These are phyloP conservation scores for Brachirus orientalis DNA, from an alignment of 2,113 vertebrate species.

Conservation along the genomic window DNA sequence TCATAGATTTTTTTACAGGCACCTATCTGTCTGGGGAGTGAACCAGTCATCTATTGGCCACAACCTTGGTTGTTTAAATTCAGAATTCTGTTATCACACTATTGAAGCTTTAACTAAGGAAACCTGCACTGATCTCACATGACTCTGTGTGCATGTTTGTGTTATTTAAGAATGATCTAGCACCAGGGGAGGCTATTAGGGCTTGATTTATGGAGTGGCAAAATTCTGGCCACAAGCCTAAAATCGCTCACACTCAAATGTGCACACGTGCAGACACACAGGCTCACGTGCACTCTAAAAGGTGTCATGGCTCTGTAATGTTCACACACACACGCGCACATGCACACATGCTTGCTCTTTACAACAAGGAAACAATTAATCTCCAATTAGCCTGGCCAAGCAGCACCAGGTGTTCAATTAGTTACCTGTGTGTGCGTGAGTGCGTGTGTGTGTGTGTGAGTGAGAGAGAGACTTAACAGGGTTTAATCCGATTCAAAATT, in stretches of 20 bases:
- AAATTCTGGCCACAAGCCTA: constrained; percentile 18
- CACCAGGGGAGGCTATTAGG: constrained; percentile 30
- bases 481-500: constrained; percentile 56
- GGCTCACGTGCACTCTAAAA: background rate
- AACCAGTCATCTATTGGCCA: background rate
- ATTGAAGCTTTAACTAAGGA: background rate
- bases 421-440: constrained; percentile 23
- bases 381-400: constrained; percentile 62
- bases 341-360: constrained; percentile 29
- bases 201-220: constrained; percentile 43
- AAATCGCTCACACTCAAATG: constrained; percentile 2
- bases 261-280: background rate
- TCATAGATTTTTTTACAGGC: background rate
- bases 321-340: constrained; percentile 3
- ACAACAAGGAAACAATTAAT: constrained; percentile 67
- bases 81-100: background rate
- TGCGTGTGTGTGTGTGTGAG: constrained; percentile 17
- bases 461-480: constrained; percentile 47
- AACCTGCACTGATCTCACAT: background rate
- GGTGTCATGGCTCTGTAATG: constrained; percentile 7
- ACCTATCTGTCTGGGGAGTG: background rate
- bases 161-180: constrained; percentile 1
- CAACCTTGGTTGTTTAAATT: background rate
- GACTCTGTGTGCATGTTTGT: constrained; percentile 5
- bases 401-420: constrained; percentile 67